Evolutionary conservation across 2,113 vertebrate species (phyloP).

Genomic region (Sterna hirundo): DNA sequence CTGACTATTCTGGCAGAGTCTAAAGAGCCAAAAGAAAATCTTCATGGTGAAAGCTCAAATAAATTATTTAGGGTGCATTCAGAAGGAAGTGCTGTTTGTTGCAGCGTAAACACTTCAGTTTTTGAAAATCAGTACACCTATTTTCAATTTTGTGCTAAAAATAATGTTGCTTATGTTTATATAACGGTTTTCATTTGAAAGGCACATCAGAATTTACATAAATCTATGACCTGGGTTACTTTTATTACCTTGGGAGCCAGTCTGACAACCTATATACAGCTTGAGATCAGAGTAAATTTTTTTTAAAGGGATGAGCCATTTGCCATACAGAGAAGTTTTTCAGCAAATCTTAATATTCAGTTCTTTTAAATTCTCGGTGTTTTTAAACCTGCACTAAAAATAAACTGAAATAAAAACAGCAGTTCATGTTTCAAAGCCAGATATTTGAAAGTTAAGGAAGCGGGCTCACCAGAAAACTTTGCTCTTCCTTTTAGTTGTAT

Average conservation of each 20-base stretch:
- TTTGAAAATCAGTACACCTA: neutral
- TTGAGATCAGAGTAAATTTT: neutral
- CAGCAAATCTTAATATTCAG: neutral
- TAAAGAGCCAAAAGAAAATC: neutral
- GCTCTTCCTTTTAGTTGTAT: neutral
- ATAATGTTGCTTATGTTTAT: slow-evolving; percentile 4
- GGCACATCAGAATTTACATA: neutral
- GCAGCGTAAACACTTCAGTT: neutral
- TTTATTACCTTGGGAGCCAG: neutral
- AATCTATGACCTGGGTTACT: neutral
- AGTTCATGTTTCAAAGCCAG: neutral
- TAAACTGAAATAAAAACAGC: neutral
- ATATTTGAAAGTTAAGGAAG: neutral
- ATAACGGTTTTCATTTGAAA: slow-evolving; percentile 9
- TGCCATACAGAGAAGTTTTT: neutral
- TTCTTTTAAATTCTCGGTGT: neutral
- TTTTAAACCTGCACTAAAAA: neutral
- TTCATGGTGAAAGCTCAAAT: neutral
- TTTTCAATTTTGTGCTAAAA: slow-evolving; percentile 2
- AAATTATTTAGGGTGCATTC: neutral
- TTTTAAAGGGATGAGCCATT: neutral
- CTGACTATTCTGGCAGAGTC: neutral
- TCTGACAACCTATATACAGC: neutral
- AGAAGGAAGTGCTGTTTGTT: neutral
- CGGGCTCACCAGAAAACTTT: neutral